These are phyloP conservation scores for Tichodroma muraria DNA, from an alignment of 2,113 vertebrate species.

Conservation along the genomic window DNA sequence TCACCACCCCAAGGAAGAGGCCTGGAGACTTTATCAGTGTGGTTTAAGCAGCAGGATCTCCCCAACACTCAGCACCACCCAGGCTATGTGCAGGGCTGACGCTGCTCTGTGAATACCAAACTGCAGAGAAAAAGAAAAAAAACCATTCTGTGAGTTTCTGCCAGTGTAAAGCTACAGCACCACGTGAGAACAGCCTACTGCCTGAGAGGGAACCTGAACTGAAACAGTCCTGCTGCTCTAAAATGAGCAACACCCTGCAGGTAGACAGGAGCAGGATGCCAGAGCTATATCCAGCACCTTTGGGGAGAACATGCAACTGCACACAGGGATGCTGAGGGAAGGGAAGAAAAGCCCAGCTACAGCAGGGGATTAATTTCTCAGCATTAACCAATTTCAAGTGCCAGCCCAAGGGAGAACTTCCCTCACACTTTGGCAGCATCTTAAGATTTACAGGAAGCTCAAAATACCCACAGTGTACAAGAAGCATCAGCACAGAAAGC, in stretches of 20 bases:
- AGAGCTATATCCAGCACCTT: accelerated
- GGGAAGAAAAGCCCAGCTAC: background rate
- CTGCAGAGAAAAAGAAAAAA: background rate
- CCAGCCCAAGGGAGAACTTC: background rate
- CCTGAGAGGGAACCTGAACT: accelerated
- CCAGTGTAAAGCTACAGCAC: background rate
- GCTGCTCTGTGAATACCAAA: accelerated
- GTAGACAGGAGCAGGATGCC: accelerated
- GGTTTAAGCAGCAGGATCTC: background rate
- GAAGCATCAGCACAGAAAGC: background rate
- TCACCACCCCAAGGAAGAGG: background rate
- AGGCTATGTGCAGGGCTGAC: background rate
- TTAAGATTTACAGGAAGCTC: background rate
- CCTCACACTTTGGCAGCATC: background rate
- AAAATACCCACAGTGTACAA: background rate
- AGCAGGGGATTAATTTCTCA: background rate
- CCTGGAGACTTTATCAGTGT: background rate
- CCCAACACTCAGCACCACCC: background rate
- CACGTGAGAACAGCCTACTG: background rate
- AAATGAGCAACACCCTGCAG: background rate
- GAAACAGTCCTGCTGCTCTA: background rate
- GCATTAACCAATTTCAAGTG: background rate
- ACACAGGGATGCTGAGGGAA: background rate
- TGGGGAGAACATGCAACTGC: background rate
- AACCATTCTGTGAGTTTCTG: background rate